Conservation (phyloP, 2,888 invertebrate species). For the Leptarthrus brevirostris region DNA sequence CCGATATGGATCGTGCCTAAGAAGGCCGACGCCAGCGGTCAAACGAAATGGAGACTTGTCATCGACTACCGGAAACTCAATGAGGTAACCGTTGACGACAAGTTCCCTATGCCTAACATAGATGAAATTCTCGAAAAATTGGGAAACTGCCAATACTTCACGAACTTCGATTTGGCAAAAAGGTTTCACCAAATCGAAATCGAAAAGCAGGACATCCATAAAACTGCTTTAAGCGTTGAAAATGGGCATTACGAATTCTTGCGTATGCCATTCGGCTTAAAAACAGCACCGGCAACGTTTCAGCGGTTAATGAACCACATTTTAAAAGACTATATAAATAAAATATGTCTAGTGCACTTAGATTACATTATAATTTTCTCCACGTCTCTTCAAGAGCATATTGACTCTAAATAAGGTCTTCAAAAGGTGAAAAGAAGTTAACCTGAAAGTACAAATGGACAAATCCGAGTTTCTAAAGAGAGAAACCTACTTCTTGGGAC, state of each 20-base stretch:
- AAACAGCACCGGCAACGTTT: constrained; percentile 43
- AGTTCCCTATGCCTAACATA: too few relatives aligned
- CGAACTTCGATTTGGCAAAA: too few relatives aligned
- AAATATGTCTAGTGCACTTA: constrained; percentile 52
- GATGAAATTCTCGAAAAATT: too few relatives aligned
- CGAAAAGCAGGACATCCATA: constrained; percentile 10
- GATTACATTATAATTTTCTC: constrained; percentile 42
- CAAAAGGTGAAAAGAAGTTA: constrained; percentile 52
- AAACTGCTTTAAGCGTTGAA: too few relatives aligned
- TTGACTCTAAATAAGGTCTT: constrained; percentile 55
- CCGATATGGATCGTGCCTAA: constrained; percentile 34
- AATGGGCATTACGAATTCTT: constrained; percentile 41
- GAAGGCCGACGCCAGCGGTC: too few relatives aligned
- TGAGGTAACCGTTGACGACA: too few relatives aligned
- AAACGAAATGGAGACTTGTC: too few relatives aligned
- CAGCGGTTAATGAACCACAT: constrained; percentile 47
- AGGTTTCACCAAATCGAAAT: constrained; percentile 48
- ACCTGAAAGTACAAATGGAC: constrained; percentile 32
- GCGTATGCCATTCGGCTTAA: constrained; percentile 40
- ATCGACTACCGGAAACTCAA: too few relatives aligned
- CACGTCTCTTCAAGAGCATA: constrained; percentile 57
- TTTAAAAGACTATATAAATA: constrained; percentile 55
- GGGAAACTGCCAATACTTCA: too few relatives aligned
- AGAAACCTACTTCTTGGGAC: constrained; percentile 40
- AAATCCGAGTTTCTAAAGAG: constrained; percentile 38